Percentiles rank a stretch among this genome's conserved stretches.
Evolutionary conservation across 2,888 invertebrate genomes (phyloP).

Genomic region (Pachliopta kotzebuea): DNA sequence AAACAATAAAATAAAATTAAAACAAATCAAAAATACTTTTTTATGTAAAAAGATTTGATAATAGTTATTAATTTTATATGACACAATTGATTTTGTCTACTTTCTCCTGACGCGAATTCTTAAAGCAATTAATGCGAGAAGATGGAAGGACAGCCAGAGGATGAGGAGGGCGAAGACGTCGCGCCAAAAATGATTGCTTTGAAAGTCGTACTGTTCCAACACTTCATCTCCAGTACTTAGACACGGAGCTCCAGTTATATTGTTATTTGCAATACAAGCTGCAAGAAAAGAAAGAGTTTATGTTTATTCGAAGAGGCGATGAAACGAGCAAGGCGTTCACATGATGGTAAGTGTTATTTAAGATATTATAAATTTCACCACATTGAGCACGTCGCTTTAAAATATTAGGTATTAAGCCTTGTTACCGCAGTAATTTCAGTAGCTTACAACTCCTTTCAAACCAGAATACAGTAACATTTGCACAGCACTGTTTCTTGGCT

Average conservation of each 20-base stretch:
- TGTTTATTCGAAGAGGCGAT: too few species aligned
- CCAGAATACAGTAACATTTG: too few species aligned
- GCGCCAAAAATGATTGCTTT: slow-evolving; percentile 79
- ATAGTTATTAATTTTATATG: slow-evolving; percentile 10
- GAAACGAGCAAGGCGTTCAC: too few species aligned
- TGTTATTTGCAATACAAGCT: slow-evolving; percentile 78
- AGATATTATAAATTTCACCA: too few species aligned
- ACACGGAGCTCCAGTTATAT: slow-evolving; percentile 83
- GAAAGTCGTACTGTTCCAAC: slow-evolving; percentile 86
- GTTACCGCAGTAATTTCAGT: too few species aligned
- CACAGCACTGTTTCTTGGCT: too few species aligned
- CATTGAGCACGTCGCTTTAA: too few species aligned
- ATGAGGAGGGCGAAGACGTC: slow-evolving; percentile 84
- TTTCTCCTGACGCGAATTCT: slow-evolving; percentile 82
- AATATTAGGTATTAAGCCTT: too few species aligned
- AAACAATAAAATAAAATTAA: background rate
- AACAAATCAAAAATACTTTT: slow-evolving; percentile 13
- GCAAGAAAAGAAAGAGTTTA: slow-evolving; percentile 33
- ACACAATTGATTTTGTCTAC: slow-evolving; percentile 38
- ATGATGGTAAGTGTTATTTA: too few species aligned
- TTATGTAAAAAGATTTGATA: slow-evolving; percentile 12
- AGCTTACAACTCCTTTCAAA: too few species aligned
- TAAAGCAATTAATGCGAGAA: slow-evolving; percentile 85
- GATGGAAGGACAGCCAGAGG: slow-evolving; percentile 85
- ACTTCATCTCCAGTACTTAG: slow-evolving; percentile 86